Conservation (phyloP, 2,797 vertebrate genomes). For the Bovichtus variegatus region DNA sequence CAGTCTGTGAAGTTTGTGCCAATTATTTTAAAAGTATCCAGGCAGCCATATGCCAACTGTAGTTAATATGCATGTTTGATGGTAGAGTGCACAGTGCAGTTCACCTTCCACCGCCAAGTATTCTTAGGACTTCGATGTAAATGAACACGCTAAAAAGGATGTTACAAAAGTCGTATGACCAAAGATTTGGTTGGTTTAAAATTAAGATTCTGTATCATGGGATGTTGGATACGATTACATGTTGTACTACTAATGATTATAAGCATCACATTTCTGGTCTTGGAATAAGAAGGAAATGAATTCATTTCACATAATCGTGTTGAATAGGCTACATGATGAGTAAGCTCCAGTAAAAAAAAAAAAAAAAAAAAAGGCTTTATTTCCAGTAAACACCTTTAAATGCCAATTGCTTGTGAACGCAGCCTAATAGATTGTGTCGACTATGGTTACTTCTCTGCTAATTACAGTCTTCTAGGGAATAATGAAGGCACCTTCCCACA, state of each 20-base stretch:
- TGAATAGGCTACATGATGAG: not conserved
- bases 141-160: not conserved
- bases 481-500: constrained; percentile 25
- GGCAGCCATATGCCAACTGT: not conserved
- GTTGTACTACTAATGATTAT: constrained; percentile 4
- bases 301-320: not conserved
- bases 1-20: not conserved
- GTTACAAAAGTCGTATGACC: not conserved
- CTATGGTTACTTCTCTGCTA: constrained; percentile 9
- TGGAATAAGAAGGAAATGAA: constrained; percentile 1
- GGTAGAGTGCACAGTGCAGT: not conserved
- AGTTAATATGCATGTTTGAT: not conserved
- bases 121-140: not conserved
- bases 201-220: not conserved
- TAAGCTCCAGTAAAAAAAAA: not conserved
- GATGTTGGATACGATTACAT: not conserved
- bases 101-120: not conserved
- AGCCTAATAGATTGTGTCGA: constrained; percentile 14
- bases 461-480: constrained; percentile 22
- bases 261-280: not conserved
- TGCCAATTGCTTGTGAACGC: constrained; percentile 2
- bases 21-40: constrained; percentile 9
- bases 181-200: not conserved
- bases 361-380: not conserved
- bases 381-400: not conserved